A percentile compares a stretch with the other conserved stretches of the same genome.
Conservation (phyloP, 2,113 vertebrate genomes). For the Holacanthus passer region DNA sequence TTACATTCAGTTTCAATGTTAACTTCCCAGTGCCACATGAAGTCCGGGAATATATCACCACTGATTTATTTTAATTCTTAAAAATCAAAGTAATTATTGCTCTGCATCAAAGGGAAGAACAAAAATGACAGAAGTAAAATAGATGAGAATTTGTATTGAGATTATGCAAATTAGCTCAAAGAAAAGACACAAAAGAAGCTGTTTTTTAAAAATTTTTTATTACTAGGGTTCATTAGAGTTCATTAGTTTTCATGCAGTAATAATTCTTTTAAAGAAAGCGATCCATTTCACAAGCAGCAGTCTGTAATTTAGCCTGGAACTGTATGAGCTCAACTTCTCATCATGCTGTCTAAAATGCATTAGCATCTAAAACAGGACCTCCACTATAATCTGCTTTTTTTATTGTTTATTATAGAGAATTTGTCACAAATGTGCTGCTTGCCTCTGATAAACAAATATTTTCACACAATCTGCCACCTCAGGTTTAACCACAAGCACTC, state of each 20-base stretch:
- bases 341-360: conserved; percentile 11
- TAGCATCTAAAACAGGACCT: conserved; percentile 3
- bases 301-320: conserved; percentile 26
- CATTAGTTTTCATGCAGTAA: conserved; percentile 21
- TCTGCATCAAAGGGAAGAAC: neutral
- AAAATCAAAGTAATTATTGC: conserved; percentile 7
- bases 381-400: neutral
- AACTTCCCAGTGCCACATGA: no score
- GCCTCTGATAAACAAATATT: conserved; percentile 5
- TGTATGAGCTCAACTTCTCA: conserved; percentile 8
- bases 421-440: neutral
- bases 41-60: neutral
- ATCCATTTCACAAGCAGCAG: conserved; percentile 16
- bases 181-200: neutral
- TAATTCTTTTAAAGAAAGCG: neutral
- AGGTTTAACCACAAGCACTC: neutral
- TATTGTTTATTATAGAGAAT: neutral
- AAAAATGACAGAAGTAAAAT: conserved; percentile 8
- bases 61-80: neutral
- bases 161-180: conserved; percentile 12
- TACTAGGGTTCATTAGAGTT: neutral
- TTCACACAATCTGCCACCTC: neutral
- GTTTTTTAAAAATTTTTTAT: no score
- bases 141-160: conserved; percentile 8
- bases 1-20: no score